Base-by-base conservation (phyloP, 1,140 invertebrate species). In the Mycetomoellerius zeteki region DNA sequence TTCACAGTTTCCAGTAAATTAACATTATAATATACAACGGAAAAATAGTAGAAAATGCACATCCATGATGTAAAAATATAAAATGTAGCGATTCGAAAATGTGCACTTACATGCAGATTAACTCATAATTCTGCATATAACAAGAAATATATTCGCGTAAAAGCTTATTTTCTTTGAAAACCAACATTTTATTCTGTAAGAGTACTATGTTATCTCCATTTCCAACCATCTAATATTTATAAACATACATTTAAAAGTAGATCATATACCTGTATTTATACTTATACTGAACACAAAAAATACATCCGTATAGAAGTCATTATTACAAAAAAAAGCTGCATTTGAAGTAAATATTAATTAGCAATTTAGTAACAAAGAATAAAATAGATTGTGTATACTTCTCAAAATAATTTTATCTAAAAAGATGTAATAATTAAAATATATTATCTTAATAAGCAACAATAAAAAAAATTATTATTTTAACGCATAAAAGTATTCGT, bases 1-100 rank as follows among this genome's bases (percentile, higher is more conserved):
- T 75, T 60, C n/a, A 30, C 27, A 60, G n/a, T 27, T 84, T 60
- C 8, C 47, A 69, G 62, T 81, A 75, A 30, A 84, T 84, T 84
- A 84, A 62, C 54, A 33, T 43, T 73, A 47, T 19, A 52, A 37
- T 54, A 24, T 24, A 58, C 64, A 72, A 43, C 5, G 7, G n/a
- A 81, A 30, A 3, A 8, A 4, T 5, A 52, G 30, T 30, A 33
- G 27, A 37, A 24, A 80, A 33, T 54, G 6, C 24, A 7, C 19
- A 60, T 60, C 10, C 19, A 21, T 33, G 7, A 27, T 56, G 10
- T 54, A 67, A 82, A 82, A 43, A 72, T 58, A 72, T n/a, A 72
- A 82, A 81, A 50, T 27, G 4, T 16, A 62, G 5, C 58, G 30
- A 62, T 21, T 21, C n/a, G 60, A 78, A 10, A 47, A 62, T 76